phyloP scores from a whole-genome alignment of 2,888 invertebrate genomes.

The Adelognathus sp. region DNA sequence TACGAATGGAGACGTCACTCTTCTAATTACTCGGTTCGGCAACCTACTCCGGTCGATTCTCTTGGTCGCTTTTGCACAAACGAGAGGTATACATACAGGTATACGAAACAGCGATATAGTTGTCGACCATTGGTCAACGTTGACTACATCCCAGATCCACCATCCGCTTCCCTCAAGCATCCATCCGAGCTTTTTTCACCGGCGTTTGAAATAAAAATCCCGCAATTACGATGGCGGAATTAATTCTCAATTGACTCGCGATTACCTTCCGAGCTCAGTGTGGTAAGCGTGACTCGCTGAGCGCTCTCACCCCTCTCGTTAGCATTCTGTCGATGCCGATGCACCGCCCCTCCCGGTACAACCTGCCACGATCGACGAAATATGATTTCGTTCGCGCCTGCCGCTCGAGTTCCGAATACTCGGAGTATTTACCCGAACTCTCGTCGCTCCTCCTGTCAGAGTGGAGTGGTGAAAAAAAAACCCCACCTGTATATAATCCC shows the following conservation, averaged over 20 bases:
- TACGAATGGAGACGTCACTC: constrained; percentile 72
- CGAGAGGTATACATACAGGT: constrained; percentile 1
- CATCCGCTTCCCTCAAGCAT: background rate
- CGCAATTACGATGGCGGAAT: constrained; percentile 72
- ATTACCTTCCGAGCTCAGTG: constrained; percentile 67
- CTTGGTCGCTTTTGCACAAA: constrained; percentile 27
- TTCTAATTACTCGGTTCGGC: constrained; percentile 74
- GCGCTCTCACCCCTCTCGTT: background rate
- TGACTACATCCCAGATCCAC: constrained; percentile 27
- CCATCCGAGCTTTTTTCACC: constrained; percentile 18
- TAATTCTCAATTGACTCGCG: constrained; percentile 75
- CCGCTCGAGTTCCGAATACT: background rate
- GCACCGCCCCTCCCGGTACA: background rate
- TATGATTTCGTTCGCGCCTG: constrained; percentile 56
- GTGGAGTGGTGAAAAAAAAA: constrained; percentile 12
- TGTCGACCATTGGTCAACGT: constrained; percentile 25
- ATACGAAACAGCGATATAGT: constrained; percentile 13
- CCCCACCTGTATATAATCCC: constrained; percentile 14
- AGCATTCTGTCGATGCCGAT: background rate
- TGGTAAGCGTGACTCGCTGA: background rate
- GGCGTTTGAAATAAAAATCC: constrained; percentile 74
- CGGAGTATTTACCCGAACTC: constrained; percentile 24
- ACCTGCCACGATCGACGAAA: constrained; percentile 22
- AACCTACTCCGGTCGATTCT: constrained; percentile 54
- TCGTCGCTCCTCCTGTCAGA: background rate